phyloP scores from a whole-genome alignment of 2,888 invertebrate genomes.

The Doris montereyensis region DNA sequence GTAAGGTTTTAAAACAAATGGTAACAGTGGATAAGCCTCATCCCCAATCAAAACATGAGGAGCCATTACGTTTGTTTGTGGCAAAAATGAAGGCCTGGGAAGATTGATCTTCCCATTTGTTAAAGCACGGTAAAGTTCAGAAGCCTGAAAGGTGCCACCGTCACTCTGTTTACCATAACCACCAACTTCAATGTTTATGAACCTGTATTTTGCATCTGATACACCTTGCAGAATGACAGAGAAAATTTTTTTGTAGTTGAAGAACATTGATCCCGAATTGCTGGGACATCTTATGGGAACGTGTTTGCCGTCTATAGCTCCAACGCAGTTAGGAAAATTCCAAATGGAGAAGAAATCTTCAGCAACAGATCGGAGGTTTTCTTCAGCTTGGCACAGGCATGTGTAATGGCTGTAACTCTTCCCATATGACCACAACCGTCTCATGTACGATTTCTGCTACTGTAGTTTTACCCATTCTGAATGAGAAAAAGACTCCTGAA shows the following conservation, averaged over 20 bases:
- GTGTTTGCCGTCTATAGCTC: not conserved
- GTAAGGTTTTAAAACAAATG: slow-evolving; percentile 3
- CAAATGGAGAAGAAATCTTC: not conserved
- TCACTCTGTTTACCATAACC: slow-evolving; percentile 30
- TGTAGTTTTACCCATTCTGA: not conserved
- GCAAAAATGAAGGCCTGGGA: not conserved
- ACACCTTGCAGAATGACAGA: not conserved
- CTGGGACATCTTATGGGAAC: not conserved
- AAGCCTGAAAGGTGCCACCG: slow-evolving; percentile 22
- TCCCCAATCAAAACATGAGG: slow-evolving; percentile 1
- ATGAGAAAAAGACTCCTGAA: not conserved
- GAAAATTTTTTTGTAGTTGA: not conserved
- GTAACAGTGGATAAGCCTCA: slow-evolving; percentile 13
- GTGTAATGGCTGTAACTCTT: not conserved
- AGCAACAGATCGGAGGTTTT: not conserved
- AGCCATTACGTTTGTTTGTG: slow-evolving; percentile 11
- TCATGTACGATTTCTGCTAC: not conserved
- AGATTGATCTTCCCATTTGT: not conserved
- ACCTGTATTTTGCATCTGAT: slow-evolving; percentile 18
- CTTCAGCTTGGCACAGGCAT: not conserved
- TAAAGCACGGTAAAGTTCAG: slow-evolving; percentile 6
- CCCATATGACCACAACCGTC: not conserved
- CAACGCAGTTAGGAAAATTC: not conserved
- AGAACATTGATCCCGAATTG: not conserved
- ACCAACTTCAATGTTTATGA: slow-evolving; percentile 12